Base-by-base conservation (phyloP, 1,140 invertebrate genomes). In the Drosophila lowei region DNA sequence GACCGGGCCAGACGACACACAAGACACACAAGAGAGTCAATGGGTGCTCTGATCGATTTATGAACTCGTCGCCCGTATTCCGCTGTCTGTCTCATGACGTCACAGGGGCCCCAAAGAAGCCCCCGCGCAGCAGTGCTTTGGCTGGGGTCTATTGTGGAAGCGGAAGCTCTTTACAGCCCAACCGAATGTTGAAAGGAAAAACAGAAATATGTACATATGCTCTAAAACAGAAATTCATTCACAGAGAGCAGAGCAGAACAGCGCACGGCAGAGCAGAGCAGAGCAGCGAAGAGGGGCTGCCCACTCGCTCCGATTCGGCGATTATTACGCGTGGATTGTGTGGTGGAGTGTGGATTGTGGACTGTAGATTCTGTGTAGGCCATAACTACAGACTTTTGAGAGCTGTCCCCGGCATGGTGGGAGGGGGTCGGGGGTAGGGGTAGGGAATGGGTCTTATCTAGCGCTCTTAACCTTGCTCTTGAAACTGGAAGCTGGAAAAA, bases 381-480 rank as follows among this genome's bases (percentile, higher is more conserved):
- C 48, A 38, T 18, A 52, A 54, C 53, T 57, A 43, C 50, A 68
- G 48, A 68, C 41, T 28, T 23, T 62, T 25, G 21, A 34, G 66
- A 38, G 50, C 15, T 34, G 16, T 9, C 13, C 25, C 13, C 25
- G 23, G 13, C 49, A 9, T 15, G 49, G 6, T 4, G 49, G 23
- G 4, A 15, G 7, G 7, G 25, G n/a, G n/a, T n/a, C n/a, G 28
- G 28, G 23, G 23, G 15, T 9, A 3, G 38, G 2, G 28, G 23
- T 5, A 5, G 4, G 23, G 23, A 25, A 25, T 25, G 23, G 56
- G 52, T 38, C 61, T 63, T 79, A 60, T 25, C 50, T 57, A 60
- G 64, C 71, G 80, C 78, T 79, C 67, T 72, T 88, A 74, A 83
- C 84, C 83, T 86, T 86, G 83, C 78, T 83, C 83, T 86, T 88